Evolutionary conservation across 1,140 invertebrate species (phyloP).

Genomic region (Hyles vespertilio): DNA sequence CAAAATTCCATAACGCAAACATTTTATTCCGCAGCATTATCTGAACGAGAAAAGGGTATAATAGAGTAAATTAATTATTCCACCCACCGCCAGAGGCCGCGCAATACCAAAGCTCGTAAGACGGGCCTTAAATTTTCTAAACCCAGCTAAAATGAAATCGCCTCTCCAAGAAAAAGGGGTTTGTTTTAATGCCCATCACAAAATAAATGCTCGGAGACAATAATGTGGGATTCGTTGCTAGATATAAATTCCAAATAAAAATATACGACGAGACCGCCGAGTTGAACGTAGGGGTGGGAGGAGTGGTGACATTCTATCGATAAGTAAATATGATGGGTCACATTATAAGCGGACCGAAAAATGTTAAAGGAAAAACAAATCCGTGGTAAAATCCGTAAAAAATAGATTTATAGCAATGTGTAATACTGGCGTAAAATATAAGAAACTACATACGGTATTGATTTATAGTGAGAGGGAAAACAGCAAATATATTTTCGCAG

Average conservation of each 20-base stretch:
- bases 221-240: slow-evolving; percentile 69
- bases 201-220: slow-evolving; percentile 73
- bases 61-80: slow-evolving; percentile 71
- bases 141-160: slow-evolving; percentile 74
- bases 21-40: slow-evolving; percentile 50
- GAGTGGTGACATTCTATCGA: neutral
- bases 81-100: slow-evolving; percentile 31
- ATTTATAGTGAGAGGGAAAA: too few relatives aligned
- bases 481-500: too few relatives aligned
- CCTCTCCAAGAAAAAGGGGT: slow-evolving; percentile 68
- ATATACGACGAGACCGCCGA: slow-evolving; percentile 32
- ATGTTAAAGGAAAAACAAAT: too few relatives aligned
- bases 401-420: too few relatives aligned
- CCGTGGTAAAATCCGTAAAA: too few relatives aligned
- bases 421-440: too few relatives aligned
- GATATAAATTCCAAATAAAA: slow-evolving; percentile 74
- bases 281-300: slow-evolving; percentile 23
- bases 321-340: too few relatives aligned
- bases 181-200: slow-evolving; percentile 73
- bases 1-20: slow-evolving; percentile 14
- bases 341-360: too few relatives aligned
- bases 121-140: slow-evolving; percentile 67
- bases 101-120: slow-evolving; percentile 57
- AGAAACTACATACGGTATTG: too few relatives aligned
- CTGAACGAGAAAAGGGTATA: slow-evolving; percentile 54